Evolutionary conservation across 2,797 vertebrate genomes (phyloP), one percentile per base, ranked within the genome.

Genomic region (Dicrostonyx torquatus): DNA sequence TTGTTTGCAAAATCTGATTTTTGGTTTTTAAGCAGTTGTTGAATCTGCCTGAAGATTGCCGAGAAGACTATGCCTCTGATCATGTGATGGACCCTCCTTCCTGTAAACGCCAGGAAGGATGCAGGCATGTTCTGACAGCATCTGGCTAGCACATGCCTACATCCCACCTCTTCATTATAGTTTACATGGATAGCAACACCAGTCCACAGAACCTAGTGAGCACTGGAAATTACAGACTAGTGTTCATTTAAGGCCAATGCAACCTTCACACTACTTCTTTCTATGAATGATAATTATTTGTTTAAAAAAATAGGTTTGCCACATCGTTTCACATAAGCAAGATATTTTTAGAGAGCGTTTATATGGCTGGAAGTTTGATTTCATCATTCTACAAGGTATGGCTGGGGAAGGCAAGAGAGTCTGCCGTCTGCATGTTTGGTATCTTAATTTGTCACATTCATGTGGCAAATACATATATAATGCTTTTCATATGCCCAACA

Each of bases 161-260:
- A 26, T 26, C 0, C 2, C 0, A 0, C 14, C 17, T 22, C 9
- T 64, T 37, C 55, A 90, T 8, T 82, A 55, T 48, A 1, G 9
- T 50, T 94, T 95, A 43, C 10, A 89, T 73, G 15, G 94, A 29
- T 70, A 87, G 11, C n/a, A 37, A 37, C 34, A 37, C 92, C 94
- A 94, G 76, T 88, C 94, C 86, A 88, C 34, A 37, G 4, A 79
- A 86, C 70, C 75, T 48, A 40, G 2, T 29, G 43, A 29, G 73
- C 62, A 72, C 40, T 40, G 86, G 53, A 91, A 93, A 72, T 26
- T 73, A 43, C 4, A 48, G 40, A 50, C 77, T 93, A 60, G 31
- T 45, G 18, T 77, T 87, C 62, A 68, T 78, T 86, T 77, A 84
- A 72, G 48, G 17, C 64, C 53, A 64, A 2, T 70, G 22, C 0